Evolutionary conservation across 2,797 vertebrate genomes (phyloP).

Genomic region (Antrozous pallidus): DNA sequence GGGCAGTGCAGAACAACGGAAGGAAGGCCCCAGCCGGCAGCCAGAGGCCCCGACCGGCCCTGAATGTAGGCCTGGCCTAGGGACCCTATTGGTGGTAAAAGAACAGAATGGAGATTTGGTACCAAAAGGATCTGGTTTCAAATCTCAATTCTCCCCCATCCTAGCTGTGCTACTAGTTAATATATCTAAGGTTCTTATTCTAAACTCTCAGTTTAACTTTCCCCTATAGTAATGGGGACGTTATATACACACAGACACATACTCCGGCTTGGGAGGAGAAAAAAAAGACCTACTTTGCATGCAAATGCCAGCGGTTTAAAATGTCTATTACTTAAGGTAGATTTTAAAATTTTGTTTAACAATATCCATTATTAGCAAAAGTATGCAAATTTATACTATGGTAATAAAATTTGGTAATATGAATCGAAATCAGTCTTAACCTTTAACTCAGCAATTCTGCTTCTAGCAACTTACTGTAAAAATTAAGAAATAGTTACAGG

Average conservation of each 20-base stretch:
- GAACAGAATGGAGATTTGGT: neutral
- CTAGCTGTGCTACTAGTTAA: neutral
- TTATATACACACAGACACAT: neutral
- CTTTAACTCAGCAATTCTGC: neutral
- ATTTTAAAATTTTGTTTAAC: neutral
- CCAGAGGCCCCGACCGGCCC: too few relatives aligned
- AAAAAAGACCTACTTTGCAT: neutral
- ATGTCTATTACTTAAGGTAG: neutral
- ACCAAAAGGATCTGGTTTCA: neutral
- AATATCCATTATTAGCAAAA: conserved; percentile 10
- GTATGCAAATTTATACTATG: neutral
- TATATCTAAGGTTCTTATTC: neutral
- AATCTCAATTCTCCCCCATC: neutral
- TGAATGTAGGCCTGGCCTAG: too few relatives aligned
- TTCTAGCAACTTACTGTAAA: conserved; percentile 11
- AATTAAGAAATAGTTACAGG: neutral
- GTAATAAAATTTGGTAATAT: neutral
- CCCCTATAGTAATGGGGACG: neutral
- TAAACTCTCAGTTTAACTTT: neutral
- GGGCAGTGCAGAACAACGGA: too few relatives aligned
- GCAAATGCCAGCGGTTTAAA: conserved; percentile 3
- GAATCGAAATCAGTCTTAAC: neutral
- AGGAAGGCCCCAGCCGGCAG: too few relatives aligned
- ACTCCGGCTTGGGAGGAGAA: neutral
- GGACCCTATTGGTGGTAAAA: neutral